These are phyloP conservation scores for Sander lucioperca DNA, from an alignment of 2,113 vertebrate species.

Conservation along the genomic window DNA sequence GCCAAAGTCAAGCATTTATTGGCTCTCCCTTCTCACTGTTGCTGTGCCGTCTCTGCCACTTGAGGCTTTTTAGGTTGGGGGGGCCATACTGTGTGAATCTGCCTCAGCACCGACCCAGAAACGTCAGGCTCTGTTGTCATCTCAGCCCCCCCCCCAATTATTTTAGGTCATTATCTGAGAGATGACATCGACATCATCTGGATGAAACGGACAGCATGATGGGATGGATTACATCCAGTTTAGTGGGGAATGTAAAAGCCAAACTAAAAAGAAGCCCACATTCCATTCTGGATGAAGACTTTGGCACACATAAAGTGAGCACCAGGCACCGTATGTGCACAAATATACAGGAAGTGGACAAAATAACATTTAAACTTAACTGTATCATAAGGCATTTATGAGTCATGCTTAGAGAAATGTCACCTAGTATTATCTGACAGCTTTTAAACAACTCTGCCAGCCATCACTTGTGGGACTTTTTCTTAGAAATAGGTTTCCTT, in stretches of 20 bases:
- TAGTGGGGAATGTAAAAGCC: neutral
- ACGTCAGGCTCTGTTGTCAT: constrained; percentile 68
- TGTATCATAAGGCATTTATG: constrained; percentile 1
- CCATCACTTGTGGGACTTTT: neutral
- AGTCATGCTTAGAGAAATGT: constrained; percentile 3
- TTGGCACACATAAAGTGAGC: neutral
- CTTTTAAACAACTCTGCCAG: constrained; percentile 13
- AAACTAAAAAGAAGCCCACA: constrained; percentile 8
- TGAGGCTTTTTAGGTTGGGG: constrained; percentile 37
- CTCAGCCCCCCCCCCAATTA: constrained; percentile 53
- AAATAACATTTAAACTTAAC: constrained; percentile 12
- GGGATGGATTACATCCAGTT: constrained; percentile 35
- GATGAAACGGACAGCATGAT: constrained; percentile 37
- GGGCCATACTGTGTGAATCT: constrained; percentile 36
- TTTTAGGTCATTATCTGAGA: constrained; percentile 62
- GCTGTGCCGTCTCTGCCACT: constrained; percentile 27
- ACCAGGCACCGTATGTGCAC: neutral
- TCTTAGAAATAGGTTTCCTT: neutral
- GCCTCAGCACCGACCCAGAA: constrained; percentile 70
- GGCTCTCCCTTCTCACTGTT: constrained; percentile 26
- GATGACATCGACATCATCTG: constrained; percentile 6
- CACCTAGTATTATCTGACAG: neutral
- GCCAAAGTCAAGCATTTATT: constrained; percentile 24
- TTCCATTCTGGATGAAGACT: constrained; percentile 2
- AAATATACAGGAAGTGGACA: constrained; percentile 5